Evolutionary conservation across 2,797 vertebrate species (phyloP), one percentile per base, ranked within the genome.

Genomic region (Myripristis murdjan): DNA sequence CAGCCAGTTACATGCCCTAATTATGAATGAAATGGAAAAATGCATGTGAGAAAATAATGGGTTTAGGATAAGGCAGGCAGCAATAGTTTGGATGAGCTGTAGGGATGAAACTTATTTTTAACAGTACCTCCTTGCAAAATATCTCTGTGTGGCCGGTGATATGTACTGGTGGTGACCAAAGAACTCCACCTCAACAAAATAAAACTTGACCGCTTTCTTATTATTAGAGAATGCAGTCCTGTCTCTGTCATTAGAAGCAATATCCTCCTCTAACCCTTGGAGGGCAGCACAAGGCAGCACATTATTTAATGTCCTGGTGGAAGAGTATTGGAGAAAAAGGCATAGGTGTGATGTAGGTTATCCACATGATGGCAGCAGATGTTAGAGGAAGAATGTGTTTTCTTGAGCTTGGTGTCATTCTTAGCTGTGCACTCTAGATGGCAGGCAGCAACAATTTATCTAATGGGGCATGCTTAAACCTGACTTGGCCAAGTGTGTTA

Each of bases 361-460:
- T 73, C 93, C 93, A 89, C 90, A 72, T 5, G 92, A 73, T 89
- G 92, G 92, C 85, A 89, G 87, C 73, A 89, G 69, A 88, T 51
- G 31, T 62, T 54, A 37, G 11, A 1, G 2, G 12, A 43, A 52
- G 10, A 12, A 63, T 1, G 10, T 41, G 7, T 9, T 71, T 41
- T 12, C 8, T 24, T 63, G n/a, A 14, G 2, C 9, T 52, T 16
- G 6, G 14, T 82, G 88, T 73, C 14, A n/a, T 88, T 81, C 41
- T 16, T 23, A 6, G 44, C 4, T 75, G 41, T 79, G 41, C 6
- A 24, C 87, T 14, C 57, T 82, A 92, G 92, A 65, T 91, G 87
- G 86, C 82, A 81, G 75, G 0, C 57, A 76, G 53, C 37, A 64
- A 46, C 59, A 77, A 15, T 33, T 37, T 54, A 15, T 56, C 5